phyloP scores from a whole-genome alignment of 2,888 invertebrate genomes.

The Arctia plantaginis region DNA sequence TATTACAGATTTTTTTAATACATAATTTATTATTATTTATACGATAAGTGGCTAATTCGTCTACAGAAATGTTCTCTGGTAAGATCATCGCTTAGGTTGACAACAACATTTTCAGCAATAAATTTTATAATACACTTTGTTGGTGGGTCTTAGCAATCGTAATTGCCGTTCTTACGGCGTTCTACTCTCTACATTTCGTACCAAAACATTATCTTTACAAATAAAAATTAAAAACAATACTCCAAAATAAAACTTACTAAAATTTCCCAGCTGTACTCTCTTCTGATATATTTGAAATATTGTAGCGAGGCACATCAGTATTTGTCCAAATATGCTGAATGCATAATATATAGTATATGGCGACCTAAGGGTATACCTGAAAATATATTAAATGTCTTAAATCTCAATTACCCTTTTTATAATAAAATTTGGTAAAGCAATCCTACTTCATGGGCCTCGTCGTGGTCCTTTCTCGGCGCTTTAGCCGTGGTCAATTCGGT shows the following conservation, averaged over 20 bases:
- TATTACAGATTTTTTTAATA: too few relatives aligned
- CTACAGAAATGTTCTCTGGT: too few relatives aligned
- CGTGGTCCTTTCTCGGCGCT: neutral
- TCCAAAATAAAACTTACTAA: conserved; percentile 56
- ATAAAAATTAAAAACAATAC: too few relatives aligned
- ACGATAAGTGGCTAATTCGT: too few relatives aligned
- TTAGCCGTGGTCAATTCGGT: neutral
- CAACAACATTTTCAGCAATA: too few relatives aligned
- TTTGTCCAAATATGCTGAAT: conserved; percentile 60
- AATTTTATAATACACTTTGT: too few relatives aligned
- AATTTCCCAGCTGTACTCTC: conserved; percentile 55
- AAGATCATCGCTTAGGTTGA: too few relatives aligned
- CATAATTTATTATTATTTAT: too few relatives aligned
- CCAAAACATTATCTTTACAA: too few relatives aligned
- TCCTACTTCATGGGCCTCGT: neutral
- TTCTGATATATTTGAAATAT: conserved; percentile 55
- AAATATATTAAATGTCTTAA: conserved; percentile 20
- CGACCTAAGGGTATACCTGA: conserved; percentile 61
- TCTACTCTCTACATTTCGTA: too few relatives aligned
- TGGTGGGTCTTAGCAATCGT: neutral
- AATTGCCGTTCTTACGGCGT: too few relatives aligned
- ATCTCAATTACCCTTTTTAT: neutral
- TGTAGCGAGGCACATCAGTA: conserved; percentile 56
- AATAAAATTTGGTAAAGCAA: neutral
- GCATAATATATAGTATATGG: conserved; percentile 60